Evolutionary conservation across 2,797 vertebrate genomes (phyloP), one percentile per base, ranked within the genome.

Genomic region (Masticophis lateralis): DNA sequence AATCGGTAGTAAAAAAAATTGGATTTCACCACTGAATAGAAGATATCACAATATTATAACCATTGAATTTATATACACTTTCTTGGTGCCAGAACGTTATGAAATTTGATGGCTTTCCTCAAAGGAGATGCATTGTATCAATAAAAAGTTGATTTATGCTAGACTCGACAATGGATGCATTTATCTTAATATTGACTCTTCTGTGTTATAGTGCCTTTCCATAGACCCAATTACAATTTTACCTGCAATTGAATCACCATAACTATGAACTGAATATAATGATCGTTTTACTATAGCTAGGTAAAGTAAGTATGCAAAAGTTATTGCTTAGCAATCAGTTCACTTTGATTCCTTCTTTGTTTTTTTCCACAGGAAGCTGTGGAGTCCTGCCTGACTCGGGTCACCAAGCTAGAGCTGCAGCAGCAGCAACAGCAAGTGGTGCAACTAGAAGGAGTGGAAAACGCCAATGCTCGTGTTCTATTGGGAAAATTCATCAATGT

Each of bases 391-490:
- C 98, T 99, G 97, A 99, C 99, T 0, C 98, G 99, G 18, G 98
- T 99, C 96, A 99, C 99, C 95, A 99, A 99, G 97, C 97, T 99
- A 97, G 99, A 99, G 97, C 98, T 99, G 74, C 99, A 99, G 97
- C 99, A 99, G 97, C 99, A 99, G 93, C 99, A 99, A 98, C 99
- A 99, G 97, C 99, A 99, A 96, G 99, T 99, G 88, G 99, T 99
- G 56, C 99, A 99, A 98, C 96, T 99, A 97, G 99, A 99, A 94
- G 99, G 99, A 0, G 99, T 99, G 96, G 99, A 99, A 97, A 99
- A 99, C 2, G 99, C 99, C 97, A 99, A 99, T 0, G 99, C 99
- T 0, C 98, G 99, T n/a, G 99, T 99, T 0, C 98, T 99, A 93
- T 98, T 99, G 96, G 99, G 99, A 88, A 99, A 99, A 95, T 99